Evolutionary conservation across 2,797 vertebrate species (phyloP), one percentile per base, ranked within the genome.

Genomic region (Esox masquinongy): DNA sequence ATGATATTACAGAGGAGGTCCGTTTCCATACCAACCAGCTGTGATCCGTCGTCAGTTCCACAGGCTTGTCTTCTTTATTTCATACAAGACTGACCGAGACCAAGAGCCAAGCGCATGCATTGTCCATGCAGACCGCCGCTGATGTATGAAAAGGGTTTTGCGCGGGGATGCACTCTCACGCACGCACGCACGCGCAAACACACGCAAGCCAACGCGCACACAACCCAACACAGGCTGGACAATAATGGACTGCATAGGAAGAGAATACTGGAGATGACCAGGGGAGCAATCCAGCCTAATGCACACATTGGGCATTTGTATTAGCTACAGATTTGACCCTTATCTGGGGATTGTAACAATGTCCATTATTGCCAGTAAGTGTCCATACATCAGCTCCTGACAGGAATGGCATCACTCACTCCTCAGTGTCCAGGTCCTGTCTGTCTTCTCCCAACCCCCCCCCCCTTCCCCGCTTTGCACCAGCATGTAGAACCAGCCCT

Each of bases 1-100:
- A 68, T 56, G 66, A 79, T 84, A 73, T 49, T 75, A 75, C 31
- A 12, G 22, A 5, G 22, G 47, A 75, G 81, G 77, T 80, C 69
- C 74, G 24, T 74, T 78, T 74, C 81, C 81, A 94, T 98, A 99
- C 98, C 95, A 96, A 98, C 97, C 97, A 64, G 86, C 85, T 84
- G 87, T 87, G 87, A 82, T 85, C 89, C 68, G 29, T 5, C 68
- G 51, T 84, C 79, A 87, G 88, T 88, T 90, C 87, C 93, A 87
- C 68, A 87, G 85, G 68, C 50, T 53, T 86, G 84, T 91, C 93
- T 90, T 94, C 91, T 92, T 90, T 92, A 92, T 90, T 91, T 92
- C 88, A 93, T 85, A 90, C 59, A 79, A 74, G 95, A 96, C 96
- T 96, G 94, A 95, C 95, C 90, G 85, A 49, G 94, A 95, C 95